Evolutionary conservation across 2,113 vertebrate genomes (phyloP).

Genomic region (Paradisaea rubra): DNA sequence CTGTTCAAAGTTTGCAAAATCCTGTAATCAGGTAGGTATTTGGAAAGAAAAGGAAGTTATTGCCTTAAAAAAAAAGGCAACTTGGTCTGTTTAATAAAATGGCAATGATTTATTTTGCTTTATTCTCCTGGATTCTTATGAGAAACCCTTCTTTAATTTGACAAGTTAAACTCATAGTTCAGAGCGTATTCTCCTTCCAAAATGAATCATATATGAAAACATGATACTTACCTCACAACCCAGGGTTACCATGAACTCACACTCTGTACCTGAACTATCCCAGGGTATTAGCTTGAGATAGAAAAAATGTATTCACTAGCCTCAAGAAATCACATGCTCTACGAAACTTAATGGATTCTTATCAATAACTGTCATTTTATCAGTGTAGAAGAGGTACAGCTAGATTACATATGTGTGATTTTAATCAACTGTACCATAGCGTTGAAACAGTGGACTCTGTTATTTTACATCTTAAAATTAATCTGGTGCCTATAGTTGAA

Average conservation of each 20-base stretch:
- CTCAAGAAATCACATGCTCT: slow-evolving; percentile 8
- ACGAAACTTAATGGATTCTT: slow-evolving; percentile 18
- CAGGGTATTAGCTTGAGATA: not conserved
- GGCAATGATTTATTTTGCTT: not conserved
- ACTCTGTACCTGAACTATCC: not conserved
- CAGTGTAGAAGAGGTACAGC: not conserved
- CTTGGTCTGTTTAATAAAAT: not conserved
- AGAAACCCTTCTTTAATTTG: not conserved
- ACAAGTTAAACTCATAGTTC: not conserved
- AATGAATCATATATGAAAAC: not conserved
- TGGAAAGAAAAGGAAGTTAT: not conserved
- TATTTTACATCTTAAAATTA: not conserved
- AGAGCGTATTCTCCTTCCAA: not conserved
- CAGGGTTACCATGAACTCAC: not conserved
- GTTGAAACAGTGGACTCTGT: not conserved
- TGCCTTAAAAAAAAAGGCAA: not conserved
- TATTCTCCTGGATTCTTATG: not conserved
- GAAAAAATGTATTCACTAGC: not conserved
- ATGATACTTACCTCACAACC: not conserved
- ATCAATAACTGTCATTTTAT: not conserved
- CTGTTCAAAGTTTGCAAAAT: not conserved
- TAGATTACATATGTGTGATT: not conserved
- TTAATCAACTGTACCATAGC: not conserved
- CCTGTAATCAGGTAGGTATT: not conserved
- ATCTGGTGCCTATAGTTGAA: not conserved